These are phyloP conservation scores for Dasysyrphus albostriatus DNA, from an alignment of 2,888 invertebrate genomes.

Conservation along the genomic window DNA sequence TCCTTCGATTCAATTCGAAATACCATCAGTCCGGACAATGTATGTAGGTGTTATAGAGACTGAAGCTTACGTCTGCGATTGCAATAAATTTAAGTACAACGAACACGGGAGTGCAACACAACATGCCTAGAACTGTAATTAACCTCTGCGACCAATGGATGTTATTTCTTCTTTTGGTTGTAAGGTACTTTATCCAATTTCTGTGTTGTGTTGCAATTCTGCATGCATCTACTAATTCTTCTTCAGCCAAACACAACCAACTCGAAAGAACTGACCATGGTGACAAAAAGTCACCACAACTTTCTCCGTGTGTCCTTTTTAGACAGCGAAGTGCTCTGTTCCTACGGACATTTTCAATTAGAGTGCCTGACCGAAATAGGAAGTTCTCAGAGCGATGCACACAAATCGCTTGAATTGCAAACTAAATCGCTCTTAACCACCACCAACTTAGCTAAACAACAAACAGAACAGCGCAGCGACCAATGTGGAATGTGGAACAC, in stretches of 20 bases:
- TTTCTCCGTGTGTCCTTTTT: constrained; percentile 50
- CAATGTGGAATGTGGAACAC: constrained; percentile 66
- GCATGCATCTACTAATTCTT: constrained; percentile 54
- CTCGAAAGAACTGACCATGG: constrained; percentile 33
- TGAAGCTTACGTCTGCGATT: constrained; percentile 52
- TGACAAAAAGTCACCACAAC: constrained; percentile 67
- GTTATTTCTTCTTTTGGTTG: constrained; percentile 64
- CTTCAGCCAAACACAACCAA: background rate
- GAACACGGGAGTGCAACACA: constrained; percentile 69
- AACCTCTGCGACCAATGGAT: constrained; percentile 71
- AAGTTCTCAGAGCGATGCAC: background rate
- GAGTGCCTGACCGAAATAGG: constrained; percentile 62
- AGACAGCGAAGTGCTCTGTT: constrained; percentile 25
- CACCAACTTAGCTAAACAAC: background rate
- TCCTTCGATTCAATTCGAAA: constrained; percentile 4
- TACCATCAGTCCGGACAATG: constrained; percentile 6
- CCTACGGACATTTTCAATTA: constrained; percentile 72
- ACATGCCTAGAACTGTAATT: constrained; percentile 72
- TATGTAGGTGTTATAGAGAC: constrained; percentile 57
- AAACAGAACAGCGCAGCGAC: constrained; percentile 5
- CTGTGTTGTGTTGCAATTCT: constrained; percentile 50
- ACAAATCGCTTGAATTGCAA: constrained; percentile 30
- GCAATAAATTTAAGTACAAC: constrained; percentile 65
- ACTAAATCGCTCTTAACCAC: constrained; percentile 11
- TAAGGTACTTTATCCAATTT: constrained; percentile 61